A percentile compares a stretch with the other conserved stretches of the same genome.
phyloP scores from a whole-genome alignment of 2,113 vertebrate species.

The Hassar affinis region DNA sequence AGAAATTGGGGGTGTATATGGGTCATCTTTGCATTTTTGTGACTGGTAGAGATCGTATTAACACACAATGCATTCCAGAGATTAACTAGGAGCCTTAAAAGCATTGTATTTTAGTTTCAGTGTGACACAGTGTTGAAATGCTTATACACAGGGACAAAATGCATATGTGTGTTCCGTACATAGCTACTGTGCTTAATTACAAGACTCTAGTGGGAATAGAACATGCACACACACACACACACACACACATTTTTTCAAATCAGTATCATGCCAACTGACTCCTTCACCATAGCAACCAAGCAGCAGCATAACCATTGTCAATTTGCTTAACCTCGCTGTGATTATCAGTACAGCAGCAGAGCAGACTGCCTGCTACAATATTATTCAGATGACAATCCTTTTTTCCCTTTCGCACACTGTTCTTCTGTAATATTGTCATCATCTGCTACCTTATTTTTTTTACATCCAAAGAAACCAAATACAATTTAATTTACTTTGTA shows the following conservation, averaged over 20 bases:
- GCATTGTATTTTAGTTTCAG: not conserved
- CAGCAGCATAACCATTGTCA: not conserved
- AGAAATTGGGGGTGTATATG: not conserved
- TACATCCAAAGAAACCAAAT: no score
- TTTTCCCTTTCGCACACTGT: not conserved
- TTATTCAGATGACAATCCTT: not conserved
- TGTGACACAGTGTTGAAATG: not conserved
- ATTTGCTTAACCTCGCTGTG: constrained; percentile 16
- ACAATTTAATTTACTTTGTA: not conserved
- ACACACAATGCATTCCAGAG: not conserved
- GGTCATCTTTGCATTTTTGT: not conserved
- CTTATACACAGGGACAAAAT: not conserved
- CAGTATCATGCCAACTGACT: constrained; percentile 16
- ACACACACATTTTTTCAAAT: not conserved
- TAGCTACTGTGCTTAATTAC: not conserved
- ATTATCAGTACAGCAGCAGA: constrained; percentile 3
- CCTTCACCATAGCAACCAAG: constrained; percentile 27
- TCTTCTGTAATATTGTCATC: not conserved
- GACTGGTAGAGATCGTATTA: not conserved
- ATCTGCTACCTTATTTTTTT: not conserved
- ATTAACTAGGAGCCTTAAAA: not conserved
- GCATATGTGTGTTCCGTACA: not conserved
- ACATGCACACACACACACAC: not conserved
- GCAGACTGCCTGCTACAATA: not conserved
- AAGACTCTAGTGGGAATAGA: not conserved